phyloP scores from a whole-genome alignment of 2,113 vertebrate species.

The Phyllopteryx taeniolatus region DNA sequence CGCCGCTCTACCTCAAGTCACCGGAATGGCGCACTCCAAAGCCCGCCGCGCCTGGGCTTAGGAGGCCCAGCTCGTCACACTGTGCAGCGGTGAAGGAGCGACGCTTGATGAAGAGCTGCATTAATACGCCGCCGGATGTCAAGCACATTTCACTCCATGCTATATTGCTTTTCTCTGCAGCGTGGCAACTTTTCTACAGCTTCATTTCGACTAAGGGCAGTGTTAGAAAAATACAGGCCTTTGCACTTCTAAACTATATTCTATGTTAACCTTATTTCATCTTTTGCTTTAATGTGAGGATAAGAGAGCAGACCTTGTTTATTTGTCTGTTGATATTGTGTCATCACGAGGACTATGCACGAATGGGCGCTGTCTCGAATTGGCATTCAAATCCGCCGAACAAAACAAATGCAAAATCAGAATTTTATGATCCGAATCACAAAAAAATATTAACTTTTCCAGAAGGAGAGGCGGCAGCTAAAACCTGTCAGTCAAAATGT shows the following conservation, averaged over 20 bases:
- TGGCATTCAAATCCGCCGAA: too few species aligned
- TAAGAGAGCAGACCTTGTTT: too few species aligned
- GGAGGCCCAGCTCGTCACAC: constrained; percentile 31
- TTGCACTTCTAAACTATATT: background rate
- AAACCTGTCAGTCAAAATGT: too few species aligned
- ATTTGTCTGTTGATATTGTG: too few species aligned
- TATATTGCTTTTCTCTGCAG: constrained; percentile 1
- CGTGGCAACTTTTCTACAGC: constrained; percentile 9
- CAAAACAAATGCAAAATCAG: too few species aligned
- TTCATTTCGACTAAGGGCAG: background rate
- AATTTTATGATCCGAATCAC: too few species aligned
- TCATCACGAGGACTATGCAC: too few species aligned
- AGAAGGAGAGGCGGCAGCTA: too few species aligned
- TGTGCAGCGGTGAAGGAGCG: constrained; percentile 37
- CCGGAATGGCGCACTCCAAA: constrained; percentile 61
- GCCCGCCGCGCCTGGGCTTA: constrained; percentile 66
- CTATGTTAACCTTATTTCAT: too few species aligned
- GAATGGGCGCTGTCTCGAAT: too few species aligned
- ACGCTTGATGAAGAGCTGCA: constrained; percentile 22
- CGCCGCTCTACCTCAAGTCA: constrained; percentile 52
- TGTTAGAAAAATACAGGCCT: background rate
- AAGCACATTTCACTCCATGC: constrained; percentile 27
- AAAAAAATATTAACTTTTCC: too few species aligned
- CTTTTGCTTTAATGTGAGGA: too few species aligned
- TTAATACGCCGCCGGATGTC: constrained; percentile 46